Percentiles rank a stretch among this genome's conserved stretches.
Evolutionary conservation across 1,140 invertebrate genomes (phyloP).

Genomic region (Mya arenaria): DNA sequence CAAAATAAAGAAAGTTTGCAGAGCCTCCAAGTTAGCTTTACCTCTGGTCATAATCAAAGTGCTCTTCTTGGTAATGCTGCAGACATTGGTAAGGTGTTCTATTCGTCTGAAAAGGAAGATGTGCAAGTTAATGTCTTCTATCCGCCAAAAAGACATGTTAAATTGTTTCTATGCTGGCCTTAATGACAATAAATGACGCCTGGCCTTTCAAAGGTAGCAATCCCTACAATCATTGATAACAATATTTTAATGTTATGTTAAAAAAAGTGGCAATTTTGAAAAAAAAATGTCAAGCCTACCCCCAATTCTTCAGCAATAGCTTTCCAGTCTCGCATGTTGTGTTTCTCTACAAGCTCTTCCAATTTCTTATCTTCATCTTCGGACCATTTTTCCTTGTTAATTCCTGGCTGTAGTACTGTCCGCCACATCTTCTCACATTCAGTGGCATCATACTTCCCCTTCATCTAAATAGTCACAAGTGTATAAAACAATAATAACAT

Average conservation of each 20-base stretch:
- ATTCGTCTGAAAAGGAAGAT: conserved; percentile 71
- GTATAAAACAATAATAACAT: no score
- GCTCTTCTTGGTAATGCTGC: conserved; percentile 77
- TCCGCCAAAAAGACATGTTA: no score
- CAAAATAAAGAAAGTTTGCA: no score
- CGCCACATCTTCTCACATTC: conserved; percentile 76
- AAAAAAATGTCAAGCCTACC: conserved; percentile 62
- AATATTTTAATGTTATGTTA: no score
- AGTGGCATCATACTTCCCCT: conserved; percentile 59
- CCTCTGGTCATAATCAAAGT: conserved; percentile 64
- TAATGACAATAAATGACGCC: no score
- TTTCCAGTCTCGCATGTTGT: conserved; percentile 71
- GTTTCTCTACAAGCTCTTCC: conserved; percentile 62
- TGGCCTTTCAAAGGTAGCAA: no score
- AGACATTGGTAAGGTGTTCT: conserved; percentile 79
- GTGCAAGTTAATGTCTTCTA: conserved; percentile 64
- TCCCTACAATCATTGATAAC: no score
- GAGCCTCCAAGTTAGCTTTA: no score
- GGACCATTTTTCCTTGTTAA: conserved; percentile 72
- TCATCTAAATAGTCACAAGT: no score
- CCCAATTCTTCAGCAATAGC: conserved; percentile 75
- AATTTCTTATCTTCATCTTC: conserved; percentile 72
- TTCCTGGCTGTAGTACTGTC: conserved; percentile 72
- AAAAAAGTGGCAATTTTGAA: no score
- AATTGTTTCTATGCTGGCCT: no score